A percentile compares a stretch with the other conserved stretches of the same genome.
phyloP scores from a whole-genome alignment of 2,797 vertebrate species.

The Hylomyscus alleni region DNA sequence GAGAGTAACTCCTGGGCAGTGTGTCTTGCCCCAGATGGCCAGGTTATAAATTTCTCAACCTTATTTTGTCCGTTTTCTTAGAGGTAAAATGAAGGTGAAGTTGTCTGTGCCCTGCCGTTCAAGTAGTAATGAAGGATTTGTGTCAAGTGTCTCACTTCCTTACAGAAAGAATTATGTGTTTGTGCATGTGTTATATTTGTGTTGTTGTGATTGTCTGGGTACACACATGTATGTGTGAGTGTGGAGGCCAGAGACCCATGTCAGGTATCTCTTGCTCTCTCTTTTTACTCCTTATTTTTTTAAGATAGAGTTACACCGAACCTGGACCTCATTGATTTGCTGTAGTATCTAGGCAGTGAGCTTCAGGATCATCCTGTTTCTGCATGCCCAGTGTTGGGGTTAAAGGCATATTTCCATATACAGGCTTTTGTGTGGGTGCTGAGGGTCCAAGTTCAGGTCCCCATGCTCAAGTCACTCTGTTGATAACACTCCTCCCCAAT shows the following conservation, averaged over 20 bases:
- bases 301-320: not conserved
- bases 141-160: not conserved
- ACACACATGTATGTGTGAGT: not conserved
- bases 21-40: not conserved
- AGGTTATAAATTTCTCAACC: not conserved
- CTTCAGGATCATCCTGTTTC: not conserved
- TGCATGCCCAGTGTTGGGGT: not conserved
- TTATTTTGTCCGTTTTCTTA: constrained; percentile 25
- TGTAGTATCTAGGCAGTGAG: no score
- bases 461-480: not conserved
- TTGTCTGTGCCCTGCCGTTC: not conserved
- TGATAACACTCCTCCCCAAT: no score
- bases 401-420: not conserved
- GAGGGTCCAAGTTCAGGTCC: not conserved
- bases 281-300: not conserved
- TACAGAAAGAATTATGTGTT: not conserved
- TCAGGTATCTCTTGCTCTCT: not conserved
- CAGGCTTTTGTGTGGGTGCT: not conserved
- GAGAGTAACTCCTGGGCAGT: not conserved
- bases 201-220: not conserved
- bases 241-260: not conserved
- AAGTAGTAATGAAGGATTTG: not conserved
- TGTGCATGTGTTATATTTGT: not conserved
- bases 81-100: not conserved
- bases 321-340: not conserved